Evolutionary conservation across 2,113 vertebrate genomes (phyloP).

Genomic region (Hyperoodon ampullatus): DNA sequence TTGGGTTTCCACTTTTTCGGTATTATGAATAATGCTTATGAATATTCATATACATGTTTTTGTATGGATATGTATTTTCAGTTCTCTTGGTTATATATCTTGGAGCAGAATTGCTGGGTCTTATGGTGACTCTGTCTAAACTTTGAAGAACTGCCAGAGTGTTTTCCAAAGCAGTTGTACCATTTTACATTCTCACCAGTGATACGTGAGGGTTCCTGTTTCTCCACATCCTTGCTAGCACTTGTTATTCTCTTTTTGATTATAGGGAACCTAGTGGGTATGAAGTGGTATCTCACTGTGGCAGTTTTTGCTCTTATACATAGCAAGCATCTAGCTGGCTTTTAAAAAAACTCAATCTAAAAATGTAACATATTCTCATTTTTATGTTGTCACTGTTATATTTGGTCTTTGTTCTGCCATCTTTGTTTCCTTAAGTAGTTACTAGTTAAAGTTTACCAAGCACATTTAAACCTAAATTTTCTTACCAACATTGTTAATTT

Average conservation of each 20-base stretch:
- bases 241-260: not conserved
- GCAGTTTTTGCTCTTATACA: not conserved
- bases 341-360: not conserved
- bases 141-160: not conserved
- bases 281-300: not conserved
- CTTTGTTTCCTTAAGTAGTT: not conserved
- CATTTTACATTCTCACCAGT: not conserved
- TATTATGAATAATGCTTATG: not conserved
- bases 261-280: not conserved
- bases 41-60: not conserved
- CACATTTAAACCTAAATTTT: constrained; percentile 25
- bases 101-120: not conserved
- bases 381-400: not conserved
- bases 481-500: not conserved
- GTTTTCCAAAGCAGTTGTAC: not conserved
- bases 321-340: not conserved
- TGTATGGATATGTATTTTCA: not conserved
- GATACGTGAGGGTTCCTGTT: not conserved
- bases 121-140: not conserved
- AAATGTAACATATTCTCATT: not conserved
- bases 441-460: constrained; percentile 16
- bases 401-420: not conserved
- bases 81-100: not conserved
- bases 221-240: not conserved
- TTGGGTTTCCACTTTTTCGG: not conserved